Evolutionary conservation across 1,140 invertebrate genomes (phyloP).

Genomic region (Tetranychus cinnabarinus): DNA sequence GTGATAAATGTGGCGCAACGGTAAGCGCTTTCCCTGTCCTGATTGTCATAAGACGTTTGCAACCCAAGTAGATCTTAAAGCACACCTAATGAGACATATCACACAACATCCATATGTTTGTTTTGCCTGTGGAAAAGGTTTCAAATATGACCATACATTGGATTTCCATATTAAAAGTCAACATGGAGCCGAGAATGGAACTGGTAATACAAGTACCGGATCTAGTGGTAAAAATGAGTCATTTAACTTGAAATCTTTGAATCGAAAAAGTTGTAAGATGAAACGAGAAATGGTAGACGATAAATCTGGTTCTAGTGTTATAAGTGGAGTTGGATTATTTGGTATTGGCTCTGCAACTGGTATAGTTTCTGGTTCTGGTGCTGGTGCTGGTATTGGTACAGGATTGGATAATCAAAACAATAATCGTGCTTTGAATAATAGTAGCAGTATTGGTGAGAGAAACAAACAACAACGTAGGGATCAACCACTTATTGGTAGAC

Average conservation of each 20-base stretch:
- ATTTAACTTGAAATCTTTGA: not conserved
- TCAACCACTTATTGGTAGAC: too few relatives aligned
- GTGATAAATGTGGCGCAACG: not conserved
- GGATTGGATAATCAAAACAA: too few relatives aligned
- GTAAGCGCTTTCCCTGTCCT: slow-evolving; percentile 5
- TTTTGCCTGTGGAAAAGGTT: slow-evolving; percentile 10
- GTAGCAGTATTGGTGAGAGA: too few relatives aligned
- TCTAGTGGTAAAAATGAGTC: not conserved
- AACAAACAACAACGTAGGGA: too few relatives aligned
- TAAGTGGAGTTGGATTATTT: too few relatives aligned
- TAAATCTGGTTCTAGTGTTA: too few relatives aligned
- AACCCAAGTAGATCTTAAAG: slow-evolving; percentile 9
- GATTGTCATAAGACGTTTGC: slow-evolving; percentile 9
- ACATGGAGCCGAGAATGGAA: slow-evolving; percentile 3
- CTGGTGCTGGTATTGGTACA: too few relatives aligned
- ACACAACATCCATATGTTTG: slow-evolving; percentile 11
- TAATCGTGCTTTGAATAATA: too few relatives aligned
- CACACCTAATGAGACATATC: slow-evolving; percentile 6
- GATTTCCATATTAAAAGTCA: slow-evolving; percentile 11
- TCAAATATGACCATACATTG: slow-evolving; percentile 10
- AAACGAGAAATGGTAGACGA: too few relatives aligned
- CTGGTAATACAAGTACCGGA: not conserved
- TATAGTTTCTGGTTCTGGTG: too few relatives aligned
- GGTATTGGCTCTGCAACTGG: too few relatives aligned
- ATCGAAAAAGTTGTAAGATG: not conserved